Percentiles rank a stretch among this genome's conserved stretches.
phyloP scores from a whole-genome alignment of 2,113 vertebrate species.

The Eclectus roratus region DNA sequence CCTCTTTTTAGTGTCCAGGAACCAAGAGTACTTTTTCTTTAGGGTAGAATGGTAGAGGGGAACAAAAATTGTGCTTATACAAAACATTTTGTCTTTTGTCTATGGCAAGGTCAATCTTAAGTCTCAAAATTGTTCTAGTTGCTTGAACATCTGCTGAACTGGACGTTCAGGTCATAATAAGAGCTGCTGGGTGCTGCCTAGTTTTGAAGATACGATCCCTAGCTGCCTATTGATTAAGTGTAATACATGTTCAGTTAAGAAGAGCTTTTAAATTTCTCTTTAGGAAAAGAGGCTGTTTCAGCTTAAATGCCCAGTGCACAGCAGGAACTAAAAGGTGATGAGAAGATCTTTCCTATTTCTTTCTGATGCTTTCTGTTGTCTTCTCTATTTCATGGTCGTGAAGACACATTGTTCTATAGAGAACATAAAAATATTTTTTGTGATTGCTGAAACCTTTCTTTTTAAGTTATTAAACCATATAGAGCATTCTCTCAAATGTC shows the following conservation, averaged over 20 bases:
- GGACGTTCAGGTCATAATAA: neutral
- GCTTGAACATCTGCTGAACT: neutral
- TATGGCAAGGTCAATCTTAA: neutral
- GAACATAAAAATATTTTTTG: neutral
- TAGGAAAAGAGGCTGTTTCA: neutral
- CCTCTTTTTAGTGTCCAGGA: neutral
- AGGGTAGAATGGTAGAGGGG: neutral
- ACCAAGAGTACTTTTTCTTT: neutral
- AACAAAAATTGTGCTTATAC: neutral
- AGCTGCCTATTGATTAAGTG: conserved; percentile 7
- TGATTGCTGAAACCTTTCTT: neutral
- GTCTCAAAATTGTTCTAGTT: neutral
- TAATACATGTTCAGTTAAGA: neutral
- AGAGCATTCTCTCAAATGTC: neutral
- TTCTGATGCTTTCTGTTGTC: neutral
- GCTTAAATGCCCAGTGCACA: neutral
- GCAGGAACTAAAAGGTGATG: neutral
- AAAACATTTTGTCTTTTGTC: neutral
- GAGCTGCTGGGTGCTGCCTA: neutral
- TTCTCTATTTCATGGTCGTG: neutral
- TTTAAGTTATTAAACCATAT: neutral
- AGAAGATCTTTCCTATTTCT: neutral
- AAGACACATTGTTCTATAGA: neutral
- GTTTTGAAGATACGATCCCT: neutral
- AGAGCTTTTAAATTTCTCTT: neutral